Conservation (phyloP, 2,888 invertebrate species). For the Sesamia inferens region DNA sequence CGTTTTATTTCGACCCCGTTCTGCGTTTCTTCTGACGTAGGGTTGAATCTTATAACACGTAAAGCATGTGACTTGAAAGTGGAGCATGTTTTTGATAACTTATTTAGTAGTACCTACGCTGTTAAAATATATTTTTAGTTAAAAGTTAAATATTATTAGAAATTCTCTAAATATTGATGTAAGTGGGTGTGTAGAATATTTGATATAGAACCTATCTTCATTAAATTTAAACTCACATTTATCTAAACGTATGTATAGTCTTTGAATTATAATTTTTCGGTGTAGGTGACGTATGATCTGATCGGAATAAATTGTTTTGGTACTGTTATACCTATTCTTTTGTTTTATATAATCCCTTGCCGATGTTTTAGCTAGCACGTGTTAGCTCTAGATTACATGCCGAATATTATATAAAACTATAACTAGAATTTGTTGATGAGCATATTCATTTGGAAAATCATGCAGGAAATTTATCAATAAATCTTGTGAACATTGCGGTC, state of each 20-base stretch:
- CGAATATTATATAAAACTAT: not conserved
- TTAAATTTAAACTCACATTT: slow-evolving; percentile 2
- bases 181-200: not conserved
- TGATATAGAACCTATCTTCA: not conserved
- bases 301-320: too few relatives aligned
- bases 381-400: not conserved
- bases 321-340: not conserved
- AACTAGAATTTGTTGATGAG: not conserved
- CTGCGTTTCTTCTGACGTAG: slow-evolving; percentile 33
- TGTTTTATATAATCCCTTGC: not conserved
- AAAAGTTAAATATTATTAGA: not conserved
- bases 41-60: slow-evolving; percentile 7
- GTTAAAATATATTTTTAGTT: not conserved
- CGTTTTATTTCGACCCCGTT: slow-evolving; percentile 14
- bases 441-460: not conserved
- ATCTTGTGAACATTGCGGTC: not conserved
- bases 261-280: not conserved
- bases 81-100: slow-evolving; percentile 8
- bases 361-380: not conserved
- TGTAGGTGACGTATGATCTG: not conserved
- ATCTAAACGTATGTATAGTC: too few relatives aligned
- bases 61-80: slow-evolving; percentile 30
- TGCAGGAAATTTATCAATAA: not conserved
- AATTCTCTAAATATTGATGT: not conserved
- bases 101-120: not conserved